phyloP scores from a whole-genome alignment of 2,797 vertebrate genomes.

The Squalus acanthias region DNA sequence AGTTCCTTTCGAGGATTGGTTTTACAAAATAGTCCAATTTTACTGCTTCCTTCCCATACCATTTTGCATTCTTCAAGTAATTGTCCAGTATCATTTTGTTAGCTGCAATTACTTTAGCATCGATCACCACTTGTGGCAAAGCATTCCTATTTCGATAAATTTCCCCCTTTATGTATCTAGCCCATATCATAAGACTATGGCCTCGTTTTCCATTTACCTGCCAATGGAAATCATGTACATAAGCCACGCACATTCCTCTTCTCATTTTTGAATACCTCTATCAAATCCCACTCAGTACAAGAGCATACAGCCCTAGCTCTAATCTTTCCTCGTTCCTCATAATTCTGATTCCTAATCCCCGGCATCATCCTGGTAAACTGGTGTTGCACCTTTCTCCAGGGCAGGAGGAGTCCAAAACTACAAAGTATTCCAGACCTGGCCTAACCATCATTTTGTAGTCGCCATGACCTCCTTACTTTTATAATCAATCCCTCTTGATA shows the following conservation, averaged over 20 bases:
- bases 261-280: not conserved
- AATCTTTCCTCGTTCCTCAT: not conserved
- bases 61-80: not conserved
- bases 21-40: not conserved
- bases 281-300: not conserved
- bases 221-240: not conserved
- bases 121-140: not conserved
- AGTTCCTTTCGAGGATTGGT: not conserved
- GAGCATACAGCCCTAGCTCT: not conserved
- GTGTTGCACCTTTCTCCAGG: not conserved
- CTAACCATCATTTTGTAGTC: not conserved
- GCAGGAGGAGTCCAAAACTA: not conserved
- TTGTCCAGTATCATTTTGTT: not conserved
- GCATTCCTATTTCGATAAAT: not conserved
- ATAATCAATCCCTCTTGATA: not conserved
- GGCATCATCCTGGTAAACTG: not conserved
- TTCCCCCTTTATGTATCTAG: not conserved
- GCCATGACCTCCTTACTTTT: not conserved
- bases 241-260: not conserved
- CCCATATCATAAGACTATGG: not conserved
- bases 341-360: not conserved
- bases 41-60: not conserved
- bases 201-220: not conserved
- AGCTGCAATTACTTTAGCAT: not conserved
- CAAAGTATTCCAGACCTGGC: not conserved